Evolutionary conservation across 1,140 invertebrate genomes (phyloP).

Genomic region (Sminthurinus signatus): DNA sequence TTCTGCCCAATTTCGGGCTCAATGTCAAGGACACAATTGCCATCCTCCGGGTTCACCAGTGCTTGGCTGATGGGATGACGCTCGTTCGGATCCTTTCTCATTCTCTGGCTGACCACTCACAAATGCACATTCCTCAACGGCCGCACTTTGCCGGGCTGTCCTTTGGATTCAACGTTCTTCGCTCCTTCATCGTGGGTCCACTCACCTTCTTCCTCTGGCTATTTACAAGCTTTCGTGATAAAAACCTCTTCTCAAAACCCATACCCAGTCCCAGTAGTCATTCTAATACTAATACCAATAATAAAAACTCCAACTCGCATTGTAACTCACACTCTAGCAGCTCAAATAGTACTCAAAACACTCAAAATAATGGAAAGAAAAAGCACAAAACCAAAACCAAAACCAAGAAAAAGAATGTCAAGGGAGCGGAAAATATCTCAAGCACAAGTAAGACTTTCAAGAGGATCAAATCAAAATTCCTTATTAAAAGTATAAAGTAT

Average conservation of each 20-base stretch:
- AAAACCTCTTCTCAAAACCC: slow-evolving; percentile 37
- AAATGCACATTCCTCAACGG: slow-evolving; percentile 44
- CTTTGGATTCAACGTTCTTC: slow-evolving; percentile 48
- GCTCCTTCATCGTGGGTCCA: slow-evolving; percentile 52
- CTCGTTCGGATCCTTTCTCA: slow-evolving; percentile 51
- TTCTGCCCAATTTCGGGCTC: slow-evolving; percentile 48
- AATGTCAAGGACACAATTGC: slow-evolving; percentile 50
- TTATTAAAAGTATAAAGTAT: no score
- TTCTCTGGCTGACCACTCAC: slow-evolving; percentile 49
- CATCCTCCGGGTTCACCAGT: slow-evolving; percentile 53
- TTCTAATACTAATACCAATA: neutral
- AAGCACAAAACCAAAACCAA: no score
- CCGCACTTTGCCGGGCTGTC: slow-evolving; percentile 48
- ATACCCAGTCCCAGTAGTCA: neutral
- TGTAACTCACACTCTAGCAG: no score
- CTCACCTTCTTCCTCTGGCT: slow-evolving; percentile 52
- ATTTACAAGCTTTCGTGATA: slow-evolving; percentile 36
- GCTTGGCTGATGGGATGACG: slow-evolving; percentile 54
- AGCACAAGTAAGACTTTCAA: no score
- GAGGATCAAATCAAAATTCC: no score
- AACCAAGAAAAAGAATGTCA: no score
- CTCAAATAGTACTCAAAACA: no score
- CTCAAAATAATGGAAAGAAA: no score
- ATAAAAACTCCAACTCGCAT: no score
- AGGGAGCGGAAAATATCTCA: no score